Evolutionary conservation across 2,797 vertebrate species (phyloP), one percentile per base, ranked within the genome.

Genomic region (Glyptemys insculpta): DNA sequence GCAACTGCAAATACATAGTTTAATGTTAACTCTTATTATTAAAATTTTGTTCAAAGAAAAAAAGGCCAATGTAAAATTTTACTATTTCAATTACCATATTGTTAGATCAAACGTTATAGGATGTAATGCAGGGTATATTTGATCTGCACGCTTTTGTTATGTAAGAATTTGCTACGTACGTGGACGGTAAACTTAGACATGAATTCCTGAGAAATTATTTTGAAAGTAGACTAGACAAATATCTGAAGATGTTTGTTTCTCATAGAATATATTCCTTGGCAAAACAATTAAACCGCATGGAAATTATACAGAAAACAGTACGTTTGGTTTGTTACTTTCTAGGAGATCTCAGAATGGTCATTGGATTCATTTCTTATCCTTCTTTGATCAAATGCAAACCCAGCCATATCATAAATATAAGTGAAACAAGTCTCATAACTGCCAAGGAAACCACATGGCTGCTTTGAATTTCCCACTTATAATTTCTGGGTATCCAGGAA

Each of bases 401-500:
- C 62, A 87, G 44, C 12, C 49, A 50, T 78, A 74, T 53, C 0
- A 0, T 59, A 83, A 57, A 37, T 18, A 18, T 54, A 85, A 85
- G 19, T 81, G 90, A 83, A 90, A 41, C 49, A 81, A 78, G n/a
- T 91, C 47, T 87, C 87, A 88, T 44, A 19, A 62, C 21, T 93
- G 91, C 65, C 92, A 90, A 83, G 47, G 34, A 91, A 93, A 93
- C 83, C 79, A 57, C 76, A 95, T 21, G 12, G 41, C 80, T 83
- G 6, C 87, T 83, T 72, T 89, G 19, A 81, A 68, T 15, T 31
- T 74, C 34, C 59, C 34, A 47, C 8, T 90, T 91, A 54, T 5
- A 85, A 86, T 49, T 92, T 91, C 53, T 89, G 86, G 56, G 41
- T 57, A 11, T 5, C 25, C 56, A 54, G 79, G 82, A 91, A 57